Percentiles rank a stretch among this genome's conserved stretches.
Evolutionary conservation across 2,113 vertebrate genomes (phyloP).

Genomic region (Leptobrachium ailaonicum): DNA sequence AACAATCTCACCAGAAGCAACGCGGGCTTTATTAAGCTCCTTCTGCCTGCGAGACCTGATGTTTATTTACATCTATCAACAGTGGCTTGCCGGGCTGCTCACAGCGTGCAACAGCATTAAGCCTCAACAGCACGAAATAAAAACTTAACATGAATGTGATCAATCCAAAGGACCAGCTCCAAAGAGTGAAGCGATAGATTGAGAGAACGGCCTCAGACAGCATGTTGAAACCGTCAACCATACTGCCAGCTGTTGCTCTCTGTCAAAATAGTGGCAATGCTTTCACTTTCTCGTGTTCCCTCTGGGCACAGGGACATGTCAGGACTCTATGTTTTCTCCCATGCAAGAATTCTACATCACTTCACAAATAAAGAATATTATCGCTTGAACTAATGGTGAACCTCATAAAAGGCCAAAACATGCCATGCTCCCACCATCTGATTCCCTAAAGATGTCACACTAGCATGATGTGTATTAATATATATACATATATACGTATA

Average conservation of each 20-base stretch:
- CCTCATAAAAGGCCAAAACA: too few species aligned
- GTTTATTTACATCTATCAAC: constrained; percentile 42
- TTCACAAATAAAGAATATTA: too few species aligned
- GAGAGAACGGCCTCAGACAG: constrained; percentile 37
- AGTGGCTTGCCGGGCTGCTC: constrained; percentile 2
- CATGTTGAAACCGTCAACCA: neutral
- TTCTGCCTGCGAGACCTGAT: constrained; percentile 21
- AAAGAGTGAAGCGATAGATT: constrained; percentile 30
- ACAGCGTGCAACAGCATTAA: constrained; percentile 24
- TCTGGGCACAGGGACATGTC: constrained; percentile 6
- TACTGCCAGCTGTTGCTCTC: constrained; percentile 26
- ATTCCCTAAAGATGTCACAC: too few species aligned
- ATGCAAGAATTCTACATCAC: too few species aligned
- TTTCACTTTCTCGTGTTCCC: constrained; percentile 5
- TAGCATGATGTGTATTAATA: too few species aligned
- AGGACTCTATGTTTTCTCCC: neutral
- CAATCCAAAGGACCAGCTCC: constrained; percentile 36
- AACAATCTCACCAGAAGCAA: neutral
- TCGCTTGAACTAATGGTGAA: too few species aligned
- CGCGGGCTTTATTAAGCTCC: constrained; percentile 5
- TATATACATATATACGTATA: too few species aligned
- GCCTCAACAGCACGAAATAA: constrained; percentile 26
- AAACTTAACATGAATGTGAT: constrained; percentile 34
- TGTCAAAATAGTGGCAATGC: neutral
- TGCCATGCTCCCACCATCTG: too few species aligned